Evolutionary conservation across 2,113 vertebrate species (phyloP).

Genomic region (Ceyx margarethae): DNA sequence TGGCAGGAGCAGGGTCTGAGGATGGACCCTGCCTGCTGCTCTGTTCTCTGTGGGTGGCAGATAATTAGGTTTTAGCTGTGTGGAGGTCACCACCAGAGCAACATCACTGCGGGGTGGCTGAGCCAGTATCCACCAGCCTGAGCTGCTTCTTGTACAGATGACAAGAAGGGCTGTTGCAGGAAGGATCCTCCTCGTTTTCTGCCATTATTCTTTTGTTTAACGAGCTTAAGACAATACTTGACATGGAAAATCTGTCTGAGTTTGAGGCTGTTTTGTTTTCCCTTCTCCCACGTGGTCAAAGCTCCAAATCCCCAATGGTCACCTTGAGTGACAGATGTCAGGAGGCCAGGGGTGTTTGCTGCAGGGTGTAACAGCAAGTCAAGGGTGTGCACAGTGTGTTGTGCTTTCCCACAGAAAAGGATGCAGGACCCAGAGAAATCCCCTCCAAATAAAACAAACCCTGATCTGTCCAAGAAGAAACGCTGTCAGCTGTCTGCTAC

Average conservation of each 20-base stretch:
- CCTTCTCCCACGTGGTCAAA: neutral
- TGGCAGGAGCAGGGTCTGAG: neutral
- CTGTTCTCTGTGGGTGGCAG: neutral
- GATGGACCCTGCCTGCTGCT: neutral
- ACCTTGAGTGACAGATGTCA: neutral
- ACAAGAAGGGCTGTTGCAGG: constrained; percentile 26
- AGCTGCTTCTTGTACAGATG: neutral
- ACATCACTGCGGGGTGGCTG: neutral
- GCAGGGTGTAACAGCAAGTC: neutral
- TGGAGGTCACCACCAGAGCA: neutral
- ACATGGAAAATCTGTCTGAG: neutral
- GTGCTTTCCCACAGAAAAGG: neutral
- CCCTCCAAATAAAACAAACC: neutral
- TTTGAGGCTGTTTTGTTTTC: neutral
- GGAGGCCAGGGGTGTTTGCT: neutral
- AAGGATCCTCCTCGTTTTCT: constrained; percentile 18
- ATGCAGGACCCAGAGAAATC: neutral
- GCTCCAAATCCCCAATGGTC: neutral
- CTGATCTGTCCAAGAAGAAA: neutral
- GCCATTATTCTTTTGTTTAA: neutral
- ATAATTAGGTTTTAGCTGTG: neutral
- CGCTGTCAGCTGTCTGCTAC: neutral
- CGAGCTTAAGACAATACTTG: neutral
- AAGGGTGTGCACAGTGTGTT: accelerated
- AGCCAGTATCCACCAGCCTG: neutral